These are phyloP conservation scores for Belgica antarctica DNA, from an alignment of 2,888 invertebrate species.

Conservation along the genomic window DNA sequence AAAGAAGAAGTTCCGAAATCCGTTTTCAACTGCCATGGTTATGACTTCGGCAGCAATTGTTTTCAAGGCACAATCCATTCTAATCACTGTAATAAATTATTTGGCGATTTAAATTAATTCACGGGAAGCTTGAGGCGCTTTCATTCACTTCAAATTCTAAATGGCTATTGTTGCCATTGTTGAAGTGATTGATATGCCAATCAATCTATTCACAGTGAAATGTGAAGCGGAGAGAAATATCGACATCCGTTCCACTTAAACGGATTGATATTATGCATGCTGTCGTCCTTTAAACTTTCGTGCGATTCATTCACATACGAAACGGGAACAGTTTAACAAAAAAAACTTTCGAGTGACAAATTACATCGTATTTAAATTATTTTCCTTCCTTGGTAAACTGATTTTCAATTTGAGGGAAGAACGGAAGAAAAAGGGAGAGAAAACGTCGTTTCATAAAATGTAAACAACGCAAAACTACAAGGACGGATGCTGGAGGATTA, in stretches of 20 bases:
- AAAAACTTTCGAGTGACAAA: constrained; percentile 7
- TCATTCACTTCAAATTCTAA: background rate
- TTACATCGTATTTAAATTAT: constrained; percentile 21
- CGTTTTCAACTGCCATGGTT: no score
- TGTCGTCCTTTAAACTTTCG: background rate
- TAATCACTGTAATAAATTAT: background rate
- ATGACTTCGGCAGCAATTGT: no score
- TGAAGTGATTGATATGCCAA: constrained; percentile 8
- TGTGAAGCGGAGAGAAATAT: background rate
- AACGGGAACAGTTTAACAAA: no score
- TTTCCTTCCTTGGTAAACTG: background rate
- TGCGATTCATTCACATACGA: no score
- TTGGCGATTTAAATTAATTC: constrained; percentile 14
- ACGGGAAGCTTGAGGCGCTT: background rate
- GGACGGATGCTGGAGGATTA: constrained; percentile 1
- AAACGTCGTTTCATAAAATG: no score
- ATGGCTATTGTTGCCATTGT: background rate
- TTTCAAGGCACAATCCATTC: no score
- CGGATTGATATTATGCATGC: background rate
- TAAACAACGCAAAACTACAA: constrained; percentile 3
- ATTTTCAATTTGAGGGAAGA: background rate
- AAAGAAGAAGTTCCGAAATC: no score
- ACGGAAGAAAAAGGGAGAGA: background rate
- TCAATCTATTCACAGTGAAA: background rate
- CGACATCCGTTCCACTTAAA: background rate